A percentile compares a stretch with the other conserved stretches of the same genome.
Conservation (phyloP, 2,113 vertebrate genomes). For the Zosterops japonicus region DNA sequence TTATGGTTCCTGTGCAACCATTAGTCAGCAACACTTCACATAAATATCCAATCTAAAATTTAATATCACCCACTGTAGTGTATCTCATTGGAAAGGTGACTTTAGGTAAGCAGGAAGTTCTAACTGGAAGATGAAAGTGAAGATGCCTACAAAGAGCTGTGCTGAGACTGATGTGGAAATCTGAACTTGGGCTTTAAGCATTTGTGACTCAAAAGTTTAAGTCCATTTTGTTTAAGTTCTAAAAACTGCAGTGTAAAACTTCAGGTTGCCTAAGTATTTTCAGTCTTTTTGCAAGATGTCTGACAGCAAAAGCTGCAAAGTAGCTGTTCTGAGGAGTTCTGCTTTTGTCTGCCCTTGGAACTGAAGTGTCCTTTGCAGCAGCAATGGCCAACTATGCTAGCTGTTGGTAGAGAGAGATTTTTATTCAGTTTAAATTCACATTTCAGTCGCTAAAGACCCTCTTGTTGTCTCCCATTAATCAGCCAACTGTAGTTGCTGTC, state of each 20-base stretch:
- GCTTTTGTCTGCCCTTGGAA: background rate
- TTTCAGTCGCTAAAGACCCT: background rate
- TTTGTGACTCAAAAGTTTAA: background rate
- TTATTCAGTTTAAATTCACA: background rate
- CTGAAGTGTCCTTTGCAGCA: background rate
- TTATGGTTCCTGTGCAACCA: background rate
- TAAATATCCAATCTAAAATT: background rate
- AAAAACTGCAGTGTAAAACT: background rate
- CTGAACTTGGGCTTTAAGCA: background rate
- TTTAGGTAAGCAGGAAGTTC: background rate
- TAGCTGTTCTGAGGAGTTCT: background rate
- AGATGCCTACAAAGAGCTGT: background rate
- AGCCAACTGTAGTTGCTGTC: background rate
- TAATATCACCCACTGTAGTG: rapidly evolving
- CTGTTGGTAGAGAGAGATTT: background rate
- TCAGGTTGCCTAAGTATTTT: background rate
- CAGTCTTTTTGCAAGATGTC: background rate
- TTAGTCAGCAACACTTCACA: background rate
- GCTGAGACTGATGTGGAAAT: background rate
- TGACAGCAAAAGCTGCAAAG: background rate
- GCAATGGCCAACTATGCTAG: no score
- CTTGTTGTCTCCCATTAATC: background rate
- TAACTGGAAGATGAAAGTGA: background rate
- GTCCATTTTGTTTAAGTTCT: background rate
- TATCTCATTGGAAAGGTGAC: background rate